These are phyloP conservation scores for Hiodon alosoides DNA, from an alignment of 2,113 vertebrate genomes.

Conservation along the genomic window DNA sequence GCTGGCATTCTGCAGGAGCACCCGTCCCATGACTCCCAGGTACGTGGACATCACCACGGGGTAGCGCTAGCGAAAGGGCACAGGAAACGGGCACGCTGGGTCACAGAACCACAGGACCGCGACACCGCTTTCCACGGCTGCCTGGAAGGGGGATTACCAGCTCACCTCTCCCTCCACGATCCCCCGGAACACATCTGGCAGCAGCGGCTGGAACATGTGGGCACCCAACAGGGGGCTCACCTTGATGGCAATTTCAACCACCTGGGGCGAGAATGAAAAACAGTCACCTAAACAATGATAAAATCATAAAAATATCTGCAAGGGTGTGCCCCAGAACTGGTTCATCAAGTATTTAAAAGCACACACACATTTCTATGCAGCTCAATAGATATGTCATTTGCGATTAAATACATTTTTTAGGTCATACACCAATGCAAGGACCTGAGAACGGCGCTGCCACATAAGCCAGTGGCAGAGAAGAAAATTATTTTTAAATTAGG, in stretches of 20 bases:
- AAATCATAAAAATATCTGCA: neutral
- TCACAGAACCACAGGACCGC: too few species aligned
- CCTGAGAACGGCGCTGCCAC: neutral
- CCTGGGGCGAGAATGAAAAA: conserved; percentile 54
- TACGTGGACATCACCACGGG: conserved; percentile 96
- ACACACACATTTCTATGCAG: too few species aligned
- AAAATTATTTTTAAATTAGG: neutral
- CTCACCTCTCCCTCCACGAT: conserved; percentile 91
- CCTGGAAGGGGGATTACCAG: neutral
- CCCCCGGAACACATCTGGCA: conserved; percentile 80
- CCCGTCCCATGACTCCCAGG: conserved; percentile 83
- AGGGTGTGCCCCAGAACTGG: too few species aligned
- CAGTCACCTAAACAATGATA: neutral
- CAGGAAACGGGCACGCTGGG: too few species aligned
- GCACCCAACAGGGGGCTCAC: conserved; percentile 81
- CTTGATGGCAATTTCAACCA: conserved; percentile 90
- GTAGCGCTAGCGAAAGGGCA: conserved; percentile 71
- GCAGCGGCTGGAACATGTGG: conserved; percentile 85
- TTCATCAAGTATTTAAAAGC: too few species aligned
- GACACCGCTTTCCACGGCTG: too few species aligned
- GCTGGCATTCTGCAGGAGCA: conserved; percentile 84
- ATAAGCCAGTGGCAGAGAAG: neutral
- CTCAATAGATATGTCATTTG: too few species aligned
- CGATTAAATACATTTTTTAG: too few species aligned
- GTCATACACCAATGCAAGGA: neutral